phyloP scores from a whole-genome alignment of 1,140 invertebrate species.

The Metopolophium dirhodum region DNA sequence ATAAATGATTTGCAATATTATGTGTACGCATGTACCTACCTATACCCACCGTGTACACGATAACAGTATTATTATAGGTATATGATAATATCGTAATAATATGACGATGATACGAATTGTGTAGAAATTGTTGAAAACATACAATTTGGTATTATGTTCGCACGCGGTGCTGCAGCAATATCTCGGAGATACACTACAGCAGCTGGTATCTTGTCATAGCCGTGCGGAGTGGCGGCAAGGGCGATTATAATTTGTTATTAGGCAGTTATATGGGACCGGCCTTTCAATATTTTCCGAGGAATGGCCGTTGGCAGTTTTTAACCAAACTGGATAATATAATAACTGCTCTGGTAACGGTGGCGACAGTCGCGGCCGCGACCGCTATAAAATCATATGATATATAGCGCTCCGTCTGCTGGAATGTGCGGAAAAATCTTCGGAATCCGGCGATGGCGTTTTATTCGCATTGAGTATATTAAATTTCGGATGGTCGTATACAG shows the following conservation, averaged over 20 bases:
- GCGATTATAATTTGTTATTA: background rate
- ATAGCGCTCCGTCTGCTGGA: background rate
- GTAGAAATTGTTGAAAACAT: background rate
- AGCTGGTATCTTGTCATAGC: background rate
- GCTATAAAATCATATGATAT: conserved; percentile 13
- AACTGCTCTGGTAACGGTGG: background rate
- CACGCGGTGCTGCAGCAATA: too few relatives aligned
- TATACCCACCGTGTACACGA: background rate
- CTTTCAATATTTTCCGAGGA: background rate
- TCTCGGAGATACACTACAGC: too few relatives aligned
- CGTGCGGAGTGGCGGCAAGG: too few relatives aligned
- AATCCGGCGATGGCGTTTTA: background rate
- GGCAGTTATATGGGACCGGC: too few relatives aligned
- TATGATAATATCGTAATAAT: too few relatives aligned
- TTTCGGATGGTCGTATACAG: background rate
- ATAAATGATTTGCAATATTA: background rate
- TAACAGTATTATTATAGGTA: background rate
- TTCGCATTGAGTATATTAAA: background rate
- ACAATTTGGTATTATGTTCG: background rate
- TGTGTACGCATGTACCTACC: background rate
- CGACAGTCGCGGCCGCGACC: background rate
- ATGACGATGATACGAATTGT: background rate
- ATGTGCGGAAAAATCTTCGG: background rate
- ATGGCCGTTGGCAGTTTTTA: background rate
- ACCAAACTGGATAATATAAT: conserved; percentile 17